Evolutionary conservation across 2,797 vertebrate species (phyloP).

Genomic region (Cryptoblepharus egeriae): DNA sequence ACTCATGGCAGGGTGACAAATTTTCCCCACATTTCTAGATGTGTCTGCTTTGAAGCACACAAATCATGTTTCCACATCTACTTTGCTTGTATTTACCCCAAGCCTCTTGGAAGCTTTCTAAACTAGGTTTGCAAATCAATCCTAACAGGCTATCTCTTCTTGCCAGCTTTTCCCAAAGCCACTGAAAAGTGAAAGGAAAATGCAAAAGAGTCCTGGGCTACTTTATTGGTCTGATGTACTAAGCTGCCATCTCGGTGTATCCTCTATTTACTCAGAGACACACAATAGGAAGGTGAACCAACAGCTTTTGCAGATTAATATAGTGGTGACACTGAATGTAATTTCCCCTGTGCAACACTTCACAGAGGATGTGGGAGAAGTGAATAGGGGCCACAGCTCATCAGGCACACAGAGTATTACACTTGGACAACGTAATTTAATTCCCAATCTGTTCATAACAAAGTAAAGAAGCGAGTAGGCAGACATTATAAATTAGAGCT

Average conservation of each 20-base stretch:
- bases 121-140: conserved; percentile 38
- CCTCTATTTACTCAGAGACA: conserved; percentile 27
- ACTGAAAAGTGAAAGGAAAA: conserved; percentile 22
- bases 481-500: conserved; percentile 62
- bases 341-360: conserved; percentile 67
- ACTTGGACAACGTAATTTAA: conserved; percentile 62
- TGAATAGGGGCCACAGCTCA: conserved; percentile 61
- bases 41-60: conserved; percentile 16
- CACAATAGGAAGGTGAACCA: conserved; percentile 45
- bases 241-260: conserved; percentile 4
- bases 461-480: conserved; percentile 47
- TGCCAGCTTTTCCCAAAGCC: conserved; percentile 23
- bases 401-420: conserved; percentile 59
- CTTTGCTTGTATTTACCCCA: conserved; percentile 43
- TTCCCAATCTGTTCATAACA: conserved; percentile 48
- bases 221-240: conserved; percentile 40
- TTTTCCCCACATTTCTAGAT: background rate
- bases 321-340: conserved; percentile 46
- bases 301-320: conserved; percentile 58
- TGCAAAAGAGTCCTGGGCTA: conserved; percentile 13
- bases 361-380: conserved; percentile 44
- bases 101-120: conserved; percentile 26
- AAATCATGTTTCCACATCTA: conserved; percentile 20
- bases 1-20: background rate
- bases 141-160: conserved; percentile 16